Evolutionary conservation across 2,888 invertebrate genomes (phyloP).

Genomic region (Steinernema scapterisci): DNA sequence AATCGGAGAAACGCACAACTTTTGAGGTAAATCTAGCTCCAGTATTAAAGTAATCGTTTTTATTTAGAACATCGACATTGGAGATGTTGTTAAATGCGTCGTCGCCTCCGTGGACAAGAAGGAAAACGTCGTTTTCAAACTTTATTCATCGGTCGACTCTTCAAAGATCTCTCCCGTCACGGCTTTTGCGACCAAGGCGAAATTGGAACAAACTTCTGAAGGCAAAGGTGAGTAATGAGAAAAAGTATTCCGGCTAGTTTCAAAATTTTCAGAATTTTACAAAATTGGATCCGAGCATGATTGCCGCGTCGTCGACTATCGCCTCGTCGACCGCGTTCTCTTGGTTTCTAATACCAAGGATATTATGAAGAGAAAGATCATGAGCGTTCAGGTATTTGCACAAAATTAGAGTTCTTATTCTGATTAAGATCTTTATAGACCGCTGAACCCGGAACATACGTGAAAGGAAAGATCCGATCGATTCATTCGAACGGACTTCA

Average conservation of each 20-base stretch:
- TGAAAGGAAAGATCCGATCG: slow-evolving; percentile 33
- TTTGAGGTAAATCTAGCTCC: slow-evolving; percentile 44
- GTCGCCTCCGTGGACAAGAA: slow-evolving; percentile 51
- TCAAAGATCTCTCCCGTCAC: neutral
- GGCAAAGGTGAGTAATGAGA: neutral
- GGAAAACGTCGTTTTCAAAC: slow-evolving; percentile 51
- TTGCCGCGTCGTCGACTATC: slow-evolving; percentile 55
- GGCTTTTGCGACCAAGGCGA: slow-evolving; percentile 3
- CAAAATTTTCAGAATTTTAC: slow-evolving; percentile 40
- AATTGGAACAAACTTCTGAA: neutral
- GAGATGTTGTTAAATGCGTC: slow-evolving; percentile 49
- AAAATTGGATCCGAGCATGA: slow-evolving; percentile 51
- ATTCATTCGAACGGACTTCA: slow-evolving; percentile 36
- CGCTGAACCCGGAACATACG: slow-evolving; percentile 34
- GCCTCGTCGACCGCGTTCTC: slow-evolving; percentile 53
- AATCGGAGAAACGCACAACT: slow-evolving; percentile 52
- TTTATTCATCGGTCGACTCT: slow-evolving; percentile 40
- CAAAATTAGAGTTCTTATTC: neutral
- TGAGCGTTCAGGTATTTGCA: neutral
- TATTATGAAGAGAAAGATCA: slow-evolving; percentile 54
- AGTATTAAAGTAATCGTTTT: neutral
- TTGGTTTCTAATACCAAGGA: slow-evolving; percentile 55
- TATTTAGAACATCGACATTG: slow-evolving; percentile 41
- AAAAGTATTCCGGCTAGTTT: too few relatives aligned
- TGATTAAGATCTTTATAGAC: slow-evolving; percentile 32